Evolutionary conservation across 1,140 invertebrate species (phyloP).

Genomic region (Dufourea novaeangliae): DNA sequence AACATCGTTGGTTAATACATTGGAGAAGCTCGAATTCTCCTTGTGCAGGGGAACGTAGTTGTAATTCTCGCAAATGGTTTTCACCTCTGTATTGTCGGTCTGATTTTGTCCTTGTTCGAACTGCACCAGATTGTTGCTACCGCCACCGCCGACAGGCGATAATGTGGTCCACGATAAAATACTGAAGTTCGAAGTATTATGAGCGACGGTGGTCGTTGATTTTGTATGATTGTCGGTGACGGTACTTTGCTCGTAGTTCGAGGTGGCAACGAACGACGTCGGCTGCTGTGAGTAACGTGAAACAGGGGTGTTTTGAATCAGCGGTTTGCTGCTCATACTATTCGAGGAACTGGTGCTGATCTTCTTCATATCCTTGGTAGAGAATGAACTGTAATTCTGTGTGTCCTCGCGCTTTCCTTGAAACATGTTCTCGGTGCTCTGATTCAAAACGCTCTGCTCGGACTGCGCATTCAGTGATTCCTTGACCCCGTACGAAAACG

Average conservation of each 20-base stretch:
- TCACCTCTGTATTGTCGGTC: conserved; percentile 69
- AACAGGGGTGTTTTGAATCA: conserved; percentile 44
- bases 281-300: conserved; percentile 70
- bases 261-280: conserved; percentile 63
- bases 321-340: conserved; percentile 46
- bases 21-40: conserved; percentile 69
- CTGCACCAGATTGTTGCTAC: conserved; percentile 67
- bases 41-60: conserved; percentile 75
- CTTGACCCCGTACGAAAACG: conserved; percentile 63
- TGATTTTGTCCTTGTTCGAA: conserved; percentile 70
- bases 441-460: conserved; percentile 47
- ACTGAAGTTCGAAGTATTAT: conserved; percentile 80
- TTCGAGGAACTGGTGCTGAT: conserved; percentile 46
- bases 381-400: conserved; percentile 61
- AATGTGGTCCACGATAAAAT: conserved; percentile 80
- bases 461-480: conserved; percentile 31
- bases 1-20: conserved; percentile 51
- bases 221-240: conserved; percentile 69
- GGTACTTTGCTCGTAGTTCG: conserved; percentile 74
- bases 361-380: conserved; percentile 64
- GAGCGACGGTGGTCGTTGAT: conserved; percentile 77
- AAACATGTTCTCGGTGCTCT: conserved; percentile 46
- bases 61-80: conserved; percentile 76
- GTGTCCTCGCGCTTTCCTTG: conserved; percentile 51
- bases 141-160: conserved; percentile 70